Evolutionary conservation across 1,140 invertebrate species (phyloP).

Genomic region (Bombus haemorrhoidalis): DNA sequence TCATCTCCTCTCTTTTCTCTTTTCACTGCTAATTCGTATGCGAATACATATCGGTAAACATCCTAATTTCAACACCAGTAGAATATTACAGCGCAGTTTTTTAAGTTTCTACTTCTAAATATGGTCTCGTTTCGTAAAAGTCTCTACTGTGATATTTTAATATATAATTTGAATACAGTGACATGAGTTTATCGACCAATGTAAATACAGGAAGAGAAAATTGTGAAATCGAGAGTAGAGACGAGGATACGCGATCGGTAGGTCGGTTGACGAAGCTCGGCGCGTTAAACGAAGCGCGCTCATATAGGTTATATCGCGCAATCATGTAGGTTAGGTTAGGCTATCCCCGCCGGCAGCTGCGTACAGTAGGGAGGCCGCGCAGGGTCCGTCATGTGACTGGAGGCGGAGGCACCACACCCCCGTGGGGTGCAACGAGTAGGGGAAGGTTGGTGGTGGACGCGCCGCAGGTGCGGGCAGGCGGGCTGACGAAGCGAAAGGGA

Average conservation of each 20-base stretch:
- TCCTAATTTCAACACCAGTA: not conserved
- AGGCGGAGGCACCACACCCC: conserved; percentile 80
- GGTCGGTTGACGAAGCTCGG: not conserved
- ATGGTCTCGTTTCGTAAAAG: not conserved
- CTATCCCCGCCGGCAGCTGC: conserved; percentile 47
- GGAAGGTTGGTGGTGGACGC: conserved; percentile 61
- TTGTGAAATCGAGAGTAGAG: not conserved
- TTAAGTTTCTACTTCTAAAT: not conserved
- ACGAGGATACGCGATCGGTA: conserved; percentile 20
- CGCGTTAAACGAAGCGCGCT: conserved; percentile 41
- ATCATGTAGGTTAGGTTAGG: conserved; percentile 49
- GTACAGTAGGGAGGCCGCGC: conserved; percentile 69
- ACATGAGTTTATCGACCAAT: not conserved
- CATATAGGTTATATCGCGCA: conserved; percentile 32
- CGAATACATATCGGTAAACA: no score
- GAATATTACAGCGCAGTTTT: no score
- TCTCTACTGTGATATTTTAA: no score
- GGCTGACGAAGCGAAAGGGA: conserved; percentile 50
- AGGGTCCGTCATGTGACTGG: conserved; percentile 76
- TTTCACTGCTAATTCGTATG: not conserved
- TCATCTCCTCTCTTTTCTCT: not conserved
- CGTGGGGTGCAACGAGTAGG: conserved; percentile 64
- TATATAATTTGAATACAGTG: not conserved
- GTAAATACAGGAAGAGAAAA: not conserved
- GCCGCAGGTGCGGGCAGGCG: conserved; percentile 56